Percentiles rank a stretch among this genome's conserved stretches.
Evolutionary conservation across 1,140 invertebrate species (phyloP).

Genomic region (Cepaea nemoralis): DNA sequence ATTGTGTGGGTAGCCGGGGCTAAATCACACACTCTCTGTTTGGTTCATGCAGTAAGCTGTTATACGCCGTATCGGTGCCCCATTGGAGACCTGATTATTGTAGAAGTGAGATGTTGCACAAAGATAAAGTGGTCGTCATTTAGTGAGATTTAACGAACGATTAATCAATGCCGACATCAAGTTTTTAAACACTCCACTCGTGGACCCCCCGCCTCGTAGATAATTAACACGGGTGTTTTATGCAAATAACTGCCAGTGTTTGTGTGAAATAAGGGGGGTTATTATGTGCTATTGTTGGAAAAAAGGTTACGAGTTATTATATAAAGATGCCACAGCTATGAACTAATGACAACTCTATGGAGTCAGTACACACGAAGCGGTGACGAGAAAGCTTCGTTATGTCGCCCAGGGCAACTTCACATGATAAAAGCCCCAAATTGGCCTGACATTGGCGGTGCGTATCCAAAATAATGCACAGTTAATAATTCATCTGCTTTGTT

Average conservation of each 20-base stretch:
- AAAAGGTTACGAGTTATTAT: slow-evolving; percentile 1
- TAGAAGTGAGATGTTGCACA: background rate
- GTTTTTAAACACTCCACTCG: background rate
- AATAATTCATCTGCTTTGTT: background rate
- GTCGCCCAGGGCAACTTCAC: background rate
- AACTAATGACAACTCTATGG: slow-evolving; percentile 1
- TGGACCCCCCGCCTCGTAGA: background rate
- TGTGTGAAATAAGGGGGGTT: background rate
- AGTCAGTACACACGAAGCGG: background rate
- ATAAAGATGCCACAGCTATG: background rate
- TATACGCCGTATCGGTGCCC: background rate
- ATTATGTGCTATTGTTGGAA: background rate
- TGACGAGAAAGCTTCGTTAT: background rate
- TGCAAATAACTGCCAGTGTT: background rate
- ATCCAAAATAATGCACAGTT: slow-evolving; percentile 2
- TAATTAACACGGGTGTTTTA: slow-evolving; percentile 2
- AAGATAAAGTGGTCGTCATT: background rate
- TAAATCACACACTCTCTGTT: background rate
- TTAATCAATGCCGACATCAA: background rate
- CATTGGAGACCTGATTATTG: background rate
- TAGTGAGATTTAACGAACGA: background rate
- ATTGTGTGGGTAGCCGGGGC: background rate
- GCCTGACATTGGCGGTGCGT: background rate
- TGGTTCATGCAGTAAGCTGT: background rate
- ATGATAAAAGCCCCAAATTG: background rate